Evolutionary conservation across 2,113 vertebrate species (phyloP).

Genomic region (Neofelis nebulosa): DNA sequence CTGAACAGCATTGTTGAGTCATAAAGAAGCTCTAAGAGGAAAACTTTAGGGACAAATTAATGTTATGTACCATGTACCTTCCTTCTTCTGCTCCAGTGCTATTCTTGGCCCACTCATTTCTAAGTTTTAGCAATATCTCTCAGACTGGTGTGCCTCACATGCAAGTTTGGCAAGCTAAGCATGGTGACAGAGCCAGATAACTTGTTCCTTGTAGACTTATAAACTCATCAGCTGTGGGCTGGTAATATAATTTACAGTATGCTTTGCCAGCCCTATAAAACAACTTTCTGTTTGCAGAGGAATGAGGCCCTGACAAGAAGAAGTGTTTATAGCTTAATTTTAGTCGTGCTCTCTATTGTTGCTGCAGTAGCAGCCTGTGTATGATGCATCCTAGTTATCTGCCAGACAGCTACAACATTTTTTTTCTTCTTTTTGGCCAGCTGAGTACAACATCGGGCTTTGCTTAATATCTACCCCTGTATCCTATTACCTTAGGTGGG

Average conservation of each 20-base stretch:
- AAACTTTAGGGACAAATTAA: constrained; percentile 20
- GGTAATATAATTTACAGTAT: constrained; percentile 64
- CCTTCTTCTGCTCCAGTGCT: neutral
- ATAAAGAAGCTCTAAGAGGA: neutral
- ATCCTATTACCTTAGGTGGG: neutral
- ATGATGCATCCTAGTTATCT: neutral
- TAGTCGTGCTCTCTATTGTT: constrained; percentile 42
- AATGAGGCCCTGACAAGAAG: constrained; percentile 39
- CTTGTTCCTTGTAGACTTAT: constrained; percentile 49
- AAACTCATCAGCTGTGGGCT: constrained; percentile 65
- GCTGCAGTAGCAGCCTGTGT: neutral
- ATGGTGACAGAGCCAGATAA: constrained; percentile 54
- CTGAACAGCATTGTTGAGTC: neutral
- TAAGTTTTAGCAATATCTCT: constrained; percentile 39
- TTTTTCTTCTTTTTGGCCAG: constrained; percentile 36
- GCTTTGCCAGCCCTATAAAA: constrained; percentile 68
- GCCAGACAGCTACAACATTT: neutral
- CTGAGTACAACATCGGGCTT: neutral
- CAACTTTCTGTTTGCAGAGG: constrained; percentile 54
- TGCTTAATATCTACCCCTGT: neutral
- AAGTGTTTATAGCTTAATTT: constrained; percentile 57
- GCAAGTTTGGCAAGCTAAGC: constrained; percentile 54
- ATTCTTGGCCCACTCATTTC: constrained; percentile 36
- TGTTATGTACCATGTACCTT: neutral
- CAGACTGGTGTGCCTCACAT: constrained; percentile 27